Base-by-base conservation (phyloP, 1,140 invertebrate species). In the Bradynema listronoti region DNA sequence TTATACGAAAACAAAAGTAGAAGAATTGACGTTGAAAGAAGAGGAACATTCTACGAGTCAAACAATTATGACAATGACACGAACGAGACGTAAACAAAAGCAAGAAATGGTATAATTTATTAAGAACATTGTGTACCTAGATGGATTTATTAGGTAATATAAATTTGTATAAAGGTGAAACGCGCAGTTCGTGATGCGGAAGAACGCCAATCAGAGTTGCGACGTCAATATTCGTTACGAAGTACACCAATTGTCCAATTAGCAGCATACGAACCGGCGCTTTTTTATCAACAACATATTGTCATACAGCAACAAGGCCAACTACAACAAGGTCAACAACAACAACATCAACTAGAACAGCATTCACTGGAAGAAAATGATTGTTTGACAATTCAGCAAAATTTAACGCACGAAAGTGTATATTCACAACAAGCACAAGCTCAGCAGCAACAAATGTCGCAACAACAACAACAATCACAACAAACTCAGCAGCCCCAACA, bases 101-200 rank as follows among this genome's bases (percentile, higher is more conserved):
- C 94, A 94, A 34, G 95, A 99, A 81, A 85, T 95, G 53, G 91
- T 98, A n/a, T n/a, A n/a, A n/a, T n/a, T n/a, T n/a, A n/a, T n/a
- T n/a, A n/a, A n/a, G n/a, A n/a, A n/a, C n/a, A n/a, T n/a, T n/a
- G n/a, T n/a, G n/a, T n/a, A n/a, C n/a, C n/a, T n/a, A n/a, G n/a
- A n/a, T n/a, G n/a, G n/a, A n/a, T n/a, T n/a, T n/a, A n/a, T n/a
- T n/a, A n/a, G n/a, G n/a, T n/a, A n/a, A n/a, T n/a, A n/a, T n/a
- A n/a, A n/a, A n/a, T n/a, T n/a, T n/a, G n/a, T n/a, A n/a, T n/a
- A n/a, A n/a, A n/a, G n/a, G n/a, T n/a, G 33, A 88, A 92, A 74
- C 86, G 87, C 79, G 94, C 92, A 11, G 81, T 98, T 14, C 87
- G 93, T 78, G 89, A 90, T 29, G 89, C 95, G 74, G 90, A 96